Evolutionary conservation across 2,113 vertebrate genomes (phyloP), one percentile per base, ranked within the genome.

Genomic region (Rhipidura dahli): DNA sequence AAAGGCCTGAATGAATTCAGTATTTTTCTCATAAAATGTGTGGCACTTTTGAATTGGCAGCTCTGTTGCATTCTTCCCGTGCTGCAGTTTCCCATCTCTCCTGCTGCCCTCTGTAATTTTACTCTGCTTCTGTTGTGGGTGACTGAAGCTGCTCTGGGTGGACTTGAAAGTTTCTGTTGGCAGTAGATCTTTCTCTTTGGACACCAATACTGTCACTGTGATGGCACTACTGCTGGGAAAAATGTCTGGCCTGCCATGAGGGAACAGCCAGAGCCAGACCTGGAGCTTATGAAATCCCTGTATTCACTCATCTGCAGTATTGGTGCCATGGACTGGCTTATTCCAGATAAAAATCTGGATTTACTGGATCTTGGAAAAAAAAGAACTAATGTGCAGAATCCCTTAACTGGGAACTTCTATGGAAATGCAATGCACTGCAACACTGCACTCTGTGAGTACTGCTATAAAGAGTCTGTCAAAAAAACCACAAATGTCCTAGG

Each of bases 331-430:
- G 19, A 16, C 16, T 78, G 45, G 35, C 31, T 64, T 59, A 59
- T 80, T 40, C 27, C 44, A 61, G 53, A 31, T 23, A 26, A 70
- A n/a, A 75, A 50, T 35, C 33, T 37, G 35, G 24, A 78, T 82
- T 82, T 56, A 44, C 20, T 72, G 53, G 11, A 40, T 70, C 24
- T 76, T 42, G 66, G 27, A 5, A 65, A 60, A 76, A 63, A 45
- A 6, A n/a, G n/a, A n/a, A 0, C 8, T 17, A 9, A 59, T 1
- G 1, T 7, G 20, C 27, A 59, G n/a, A 35, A 65, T 54, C 37
- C 33, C 28, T n/a, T 56, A 39, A 31, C 24, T 19, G 40, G 39
- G 57, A 60, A 44, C 8, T 49, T 54, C 51, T 19, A 11, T 27
- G 37, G 13, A 23, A 84, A 70, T 15, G 20, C 68, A 47, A 53